These are phyloP conservation scores for Cyanistes caeruleus DNA, from an alignment of 2,113 vertebrate genomes.

Conservation along the genomic window DNA sequence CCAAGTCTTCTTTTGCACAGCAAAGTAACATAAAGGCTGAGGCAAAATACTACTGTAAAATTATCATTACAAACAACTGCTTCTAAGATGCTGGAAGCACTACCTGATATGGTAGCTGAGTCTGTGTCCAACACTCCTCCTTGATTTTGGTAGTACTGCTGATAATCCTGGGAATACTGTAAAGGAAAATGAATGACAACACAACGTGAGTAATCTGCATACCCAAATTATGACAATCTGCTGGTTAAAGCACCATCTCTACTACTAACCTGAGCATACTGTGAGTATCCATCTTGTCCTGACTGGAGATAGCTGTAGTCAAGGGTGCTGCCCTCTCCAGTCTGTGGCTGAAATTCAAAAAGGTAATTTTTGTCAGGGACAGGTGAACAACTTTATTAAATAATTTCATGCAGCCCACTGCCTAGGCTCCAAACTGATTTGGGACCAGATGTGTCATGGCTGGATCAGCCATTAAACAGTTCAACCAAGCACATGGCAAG, in stretches of 20 bases:
- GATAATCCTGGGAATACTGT: conserved; percentile 86
- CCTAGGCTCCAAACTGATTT: background rate
- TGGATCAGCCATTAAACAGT: background rate
- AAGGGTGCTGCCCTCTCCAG: conserved; percentile 81
- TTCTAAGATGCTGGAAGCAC: background rate
- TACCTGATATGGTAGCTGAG: conserved; percentile 77
- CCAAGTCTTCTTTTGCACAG: background rate
- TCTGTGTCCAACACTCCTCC: conserved; percentile 82
- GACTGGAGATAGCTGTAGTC: conserved; percentile 90
- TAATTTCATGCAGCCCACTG: background rate
- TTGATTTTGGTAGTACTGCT: conserved; percentile 88
- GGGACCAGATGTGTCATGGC: background rate
- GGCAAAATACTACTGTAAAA: background rate
- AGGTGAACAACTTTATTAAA: background rate
- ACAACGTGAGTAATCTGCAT: background rate
- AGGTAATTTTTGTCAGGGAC: background rate
- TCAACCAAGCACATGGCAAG: background rate
- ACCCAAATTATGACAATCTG: background rate
- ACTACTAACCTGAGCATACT: conserved; percentile 85
- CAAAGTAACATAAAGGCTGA: background rate
- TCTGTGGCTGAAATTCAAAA: conserved; percentile 81
- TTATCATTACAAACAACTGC: background rate
- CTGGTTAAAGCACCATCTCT: background rate
- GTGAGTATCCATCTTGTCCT: conserved; percentile 86
- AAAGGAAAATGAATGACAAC: background rate